Evolutionary conservation across 2,797 vertebrate species (phyloP), one percentile per base, ranked within the genome.

Genomic region (Coendou prehensilis): DNA sequence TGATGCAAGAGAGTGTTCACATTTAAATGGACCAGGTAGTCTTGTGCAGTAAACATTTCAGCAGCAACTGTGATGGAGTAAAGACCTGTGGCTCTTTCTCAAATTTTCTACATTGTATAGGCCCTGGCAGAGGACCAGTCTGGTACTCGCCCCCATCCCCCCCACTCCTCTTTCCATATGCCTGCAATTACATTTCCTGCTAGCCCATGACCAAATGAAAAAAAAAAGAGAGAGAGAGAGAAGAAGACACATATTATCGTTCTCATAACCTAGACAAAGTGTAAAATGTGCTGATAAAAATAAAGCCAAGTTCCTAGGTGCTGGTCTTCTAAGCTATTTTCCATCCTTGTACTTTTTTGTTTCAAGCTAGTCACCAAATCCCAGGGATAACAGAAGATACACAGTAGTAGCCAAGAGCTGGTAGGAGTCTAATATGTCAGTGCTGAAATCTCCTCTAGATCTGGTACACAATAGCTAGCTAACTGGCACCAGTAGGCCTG

Each of bases 401-500:
- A 67, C 15, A 63, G 23, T 95, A 83, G 71, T 23, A 90, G 41
- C 82, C 71, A 95, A 50, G 50, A 95, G 41, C 57, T 86, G 50
- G 45, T 81, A 33, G 73, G 80, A 81, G 52, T 92, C 64, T 92
- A 75, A 78, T 69, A 88, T 37, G 75, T 95, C 95, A 84, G 73
- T 41, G 37, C 73, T 80, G 89, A 95, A 92, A 87, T 82, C 84
- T 93, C 79, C 9, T 96, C 87, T 88, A 92, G 83, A 93, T 92
- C 84, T 57, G 45, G 52, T 87, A 57, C 59, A 87, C 30, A 71
- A 23, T 82, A 89, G 75, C 82, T 88, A 86, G 85, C 82, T 92
- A 82, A 93, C 88, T 94, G 93, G 96, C 90, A 96, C 63, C 83
- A 88, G 47, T 23, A 95, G 52, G 57, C 73, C 85, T 95, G 92